phyloP scores from a whole-genome alignment of 2,113 vertebrate genomes.

The Perca schrenkii region DNA sequence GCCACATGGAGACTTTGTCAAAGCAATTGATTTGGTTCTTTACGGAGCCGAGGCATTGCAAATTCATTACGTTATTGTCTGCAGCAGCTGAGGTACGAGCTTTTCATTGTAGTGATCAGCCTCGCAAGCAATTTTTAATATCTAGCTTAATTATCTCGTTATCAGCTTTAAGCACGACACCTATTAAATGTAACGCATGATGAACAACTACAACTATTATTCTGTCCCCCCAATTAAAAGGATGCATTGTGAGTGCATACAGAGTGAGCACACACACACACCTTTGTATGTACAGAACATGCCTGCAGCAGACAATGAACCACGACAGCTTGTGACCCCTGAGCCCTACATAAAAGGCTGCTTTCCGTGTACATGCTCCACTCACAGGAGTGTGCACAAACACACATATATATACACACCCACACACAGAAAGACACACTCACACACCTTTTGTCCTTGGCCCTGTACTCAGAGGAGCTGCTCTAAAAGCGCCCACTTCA shows the following conservation, averaged over 20 bases:
- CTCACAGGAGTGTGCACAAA: conserved; percentile 19
- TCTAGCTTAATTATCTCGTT: conserved; percentile 26
- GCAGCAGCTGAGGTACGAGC: conserved; percentile 7
- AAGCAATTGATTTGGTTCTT: conserved; percentile 56
- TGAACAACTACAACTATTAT: not conserved
- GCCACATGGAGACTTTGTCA: conserved; percentile 50
- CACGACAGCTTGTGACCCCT: conserved; percentile 27
- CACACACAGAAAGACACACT: conserved; percentile 16
- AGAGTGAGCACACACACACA: not conserved
- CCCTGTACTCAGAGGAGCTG: conserved; percentile 68
- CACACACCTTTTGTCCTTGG: conserved; percentile 75
- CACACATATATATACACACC: not conserved
- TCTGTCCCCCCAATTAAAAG: not conserved
- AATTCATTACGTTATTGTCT: conserved; percentile 46
- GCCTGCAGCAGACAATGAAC: conserved; percentile 32
- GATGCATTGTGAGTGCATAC: not conserved
- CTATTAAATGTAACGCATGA: not conserved
- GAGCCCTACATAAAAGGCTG: conserved; percentile 50
- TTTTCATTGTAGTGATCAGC: conserved; percentile 36
- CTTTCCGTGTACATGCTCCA: conserved; percentile 26
- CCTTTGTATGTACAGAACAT: conserved; percentile 18
- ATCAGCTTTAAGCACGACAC: not conserved
- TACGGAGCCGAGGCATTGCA: conserved; percentile 2
- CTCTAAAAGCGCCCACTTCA: conserved; percentile 80
- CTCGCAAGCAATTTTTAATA: conserved; percentile 14